Evolutionary conservation across 2,113 vertebrate genomes (phyloP).

Genomic region (Cisticola juncidis): DNA sequence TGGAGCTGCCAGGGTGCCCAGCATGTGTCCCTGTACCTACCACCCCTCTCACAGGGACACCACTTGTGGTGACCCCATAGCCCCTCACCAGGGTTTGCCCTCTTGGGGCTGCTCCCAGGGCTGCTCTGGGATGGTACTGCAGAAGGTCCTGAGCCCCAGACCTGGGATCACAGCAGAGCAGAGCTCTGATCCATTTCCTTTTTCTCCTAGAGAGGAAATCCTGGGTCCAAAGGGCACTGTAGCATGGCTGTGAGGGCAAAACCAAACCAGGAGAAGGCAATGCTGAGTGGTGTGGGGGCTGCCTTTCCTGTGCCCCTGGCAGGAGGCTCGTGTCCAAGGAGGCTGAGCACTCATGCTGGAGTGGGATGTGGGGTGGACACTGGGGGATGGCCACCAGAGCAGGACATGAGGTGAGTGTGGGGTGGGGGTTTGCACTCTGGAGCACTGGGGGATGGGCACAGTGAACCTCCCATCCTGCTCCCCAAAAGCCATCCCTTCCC

Average conservation of each 20-base stretch:
- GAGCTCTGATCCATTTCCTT: not conserved
- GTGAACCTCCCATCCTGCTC: not conserved
- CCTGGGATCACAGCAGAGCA: not conserved
- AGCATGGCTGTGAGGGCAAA: not conserved
- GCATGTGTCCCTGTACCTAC: accelerated
- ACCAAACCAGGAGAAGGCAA: not conserved
- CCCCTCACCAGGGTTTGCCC: not conserved
- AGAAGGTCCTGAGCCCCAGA: not conserved
- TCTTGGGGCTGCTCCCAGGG: accelerated
- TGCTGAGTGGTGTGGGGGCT: accelerated
- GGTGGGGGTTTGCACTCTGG: not conserved
- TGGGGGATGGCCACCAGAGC: not conserved
- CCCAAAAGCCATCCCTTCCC: not conserved
- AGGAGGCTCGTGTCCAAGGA: accelerated
- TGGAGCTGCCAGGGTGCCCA: accelerated
- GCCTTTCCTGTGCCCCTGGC: accelerated
- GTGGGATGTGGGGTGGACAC: not conserved
- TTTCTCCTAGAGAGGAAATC: not conserved
- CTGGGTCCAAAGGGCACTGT: not conserved
- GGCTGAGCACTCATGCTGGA: not conserved
- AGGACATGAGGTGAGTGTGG: not conserved
- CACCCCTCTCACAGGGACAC: not conserved
- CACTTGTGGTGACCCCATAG: accelerated
- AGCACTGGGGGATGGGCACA: not conserved
- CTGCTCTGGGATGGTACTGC: accelerated